Base-by-base conservation (phyloP, 2,797 vertebrate species). In the Hozukius guyotensis region DNA sequence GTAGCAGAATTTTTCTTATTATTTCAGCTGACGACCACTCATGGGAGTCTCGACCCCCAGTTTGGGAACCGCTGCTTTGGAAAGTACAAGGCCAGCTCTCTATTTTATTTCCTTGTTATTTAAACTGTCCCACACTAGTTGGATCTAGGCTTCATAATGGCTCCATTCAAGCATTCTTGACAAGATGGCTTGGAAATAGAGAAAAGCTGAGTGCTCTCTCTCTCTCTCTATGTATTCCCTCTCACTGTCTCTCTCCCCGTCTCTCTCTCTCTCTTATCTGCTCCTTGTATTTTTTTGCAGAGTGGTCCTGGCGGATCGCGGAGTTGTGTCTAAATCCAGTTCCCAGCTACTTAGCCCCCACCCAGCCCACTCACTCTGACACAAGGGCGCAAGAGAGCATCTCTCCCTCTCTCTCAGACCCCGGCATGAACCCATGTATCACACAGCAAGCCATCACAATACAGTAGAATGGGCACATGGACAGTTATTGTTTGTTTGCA, bases 401-500 rank as follows among this genome's bases (percentile, higher is more conserved):
- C 81, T 59, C 78, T 83, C 52, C 66, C 36, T 38, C 80, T 38
- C 84, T 77, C 82, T 60, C 71, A 88, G 88, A 83, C 90, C 89
- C 80, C 76, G 22, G 71, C 75, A 74, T 94, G 90, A 93, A 93
- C 90, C 80, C 85, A 79, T 76, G 81, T 80, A 86, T 84, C 83
- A 83, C 82, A 83, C 78, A 88, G 78, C 72, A 18, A 86, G 88
- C 80, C 83, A 84, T 92, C 87, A 85, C 77, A 85, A 60, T 83
- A 84, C 81, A 88, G 79, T 63, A 63, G 76, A 88, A 86, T 63
- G 81, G 84, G 57, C 74, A 85, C 77, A 81, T 46, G 82, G 87
- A 91, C 88, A 84, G 87, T 89, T 89, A 88, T 92, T 93, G 85
- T 94, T 93, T 89, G 86, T 92, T 93, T 90, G 87, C 85, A 89